phyloP scores from a whole-genome alignment of 2,888 invertebrate species.

The Digitonthophagus gazella region DNA sequence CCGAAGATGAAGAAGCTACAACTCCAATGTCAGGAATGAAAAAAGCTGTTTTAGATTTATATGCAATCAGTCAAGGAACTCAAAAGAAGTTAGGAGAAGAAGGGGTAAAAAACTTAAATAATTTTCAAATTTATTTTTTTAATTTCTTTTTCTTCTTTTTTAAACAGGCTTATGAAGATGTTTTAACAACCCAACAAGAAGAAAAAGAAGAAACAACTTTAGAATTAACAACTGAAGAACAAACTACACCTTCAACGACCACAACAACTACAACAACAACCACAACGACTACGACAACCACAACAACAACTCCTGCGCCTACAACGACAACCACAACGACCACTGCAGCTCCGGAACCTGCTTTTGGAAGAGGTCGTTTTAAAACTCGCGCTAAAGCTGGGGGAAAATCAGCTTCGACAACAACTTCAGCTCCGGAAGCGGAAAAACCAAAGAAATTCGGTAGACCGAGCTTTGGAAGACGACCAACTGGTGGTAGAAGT shows the following conservation, averaged over 20 bases:
- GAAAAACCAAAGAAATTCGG: conserved; percentile 51
- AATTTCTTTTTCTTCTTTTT: not conserved
- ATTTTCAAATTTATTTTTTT: not conserved
- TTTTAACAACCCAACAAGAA: conserved; percentile 33
- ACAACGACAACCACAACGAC: conserved; percentile 58
- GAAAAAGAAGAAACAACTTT: conserved; percentile 44
- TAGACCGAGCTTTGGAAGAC: conserved; percentile 53
- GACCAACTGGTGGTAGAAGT: conserved; percentile 45
- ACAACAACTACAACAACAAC: conserved; percentile 54
- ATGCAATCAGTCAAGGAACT: conserved; percentile 70
- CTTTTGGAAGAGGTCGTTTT: conserved; percentile 40
- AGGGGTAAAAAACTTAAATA: conserved; percentile 28
- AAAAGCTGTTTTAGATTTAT: conserved; percentile 78
- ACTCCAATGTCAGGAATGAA: conserved; percentile 72
- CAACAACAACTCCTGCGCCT: conserved; percentile 58
- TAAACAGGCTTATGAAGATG: conserved; percentile 2
- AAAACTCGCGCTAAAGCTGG: conserved; percentile 33
- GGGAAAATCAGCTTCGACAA: conserved; percentile 48
- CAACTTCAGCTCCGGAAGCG: conserved; percentile 41
- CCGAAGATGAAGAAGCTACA: conserved; percentile 53
- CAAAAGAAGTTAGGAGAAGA: conserved; percentile 54
- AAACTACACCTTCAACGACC: conserved; percentile 50
- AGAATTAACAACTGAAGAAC: conserved; percentile 52
- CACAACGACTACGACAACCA: conserved; percentile 56
- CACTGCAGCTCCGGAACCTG: conserved; percentile 50